phyloP scores from a whole-genome alignment of 64 coral and sea anemone species.

The Actinia equina region DNA sequence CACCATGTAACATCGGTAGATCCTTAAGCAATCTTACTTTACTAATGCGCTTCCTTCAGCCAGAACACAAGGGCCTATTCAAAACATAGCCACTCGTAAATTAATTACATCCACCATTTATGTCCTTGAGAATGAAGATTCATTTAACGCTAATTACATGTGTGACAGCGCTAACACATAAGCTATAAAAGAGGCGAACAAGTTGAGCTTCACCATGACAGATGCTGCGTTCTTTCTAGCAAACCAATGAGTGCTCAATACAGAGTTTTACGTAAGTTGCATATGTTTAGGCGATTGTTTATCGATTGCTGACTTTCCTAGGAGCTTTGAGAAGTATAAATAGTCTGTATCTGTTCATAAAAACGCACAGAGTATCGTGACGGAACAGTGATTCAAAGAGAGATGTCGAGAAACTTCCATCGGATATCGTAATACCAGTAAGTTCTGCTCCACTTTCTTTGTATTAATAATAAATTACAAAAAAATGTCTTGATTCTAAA shows the following conservation, averaged over 20 bases:
- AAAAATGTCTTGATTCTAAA: background rate
- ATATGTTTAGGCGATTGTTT: background rate
- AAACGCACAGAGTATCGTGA: background rate
- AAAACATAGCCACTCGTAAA: background rate
- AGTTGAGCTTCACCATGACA: background rate
- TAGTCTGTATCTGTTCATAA: background rate
- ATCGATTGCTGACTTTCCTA: background rate
- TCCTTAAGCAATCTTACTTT: background rate
- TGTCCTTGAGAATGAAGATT: background rate
- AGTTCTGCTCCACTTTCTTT: background rate
- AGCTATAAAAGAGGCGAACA: background rate
- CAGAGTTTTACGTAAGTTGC: background rate
- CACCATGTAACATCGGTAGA: background rate
- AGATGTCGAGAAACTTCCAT: background rate
- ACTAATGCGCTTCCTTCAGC: background rate
- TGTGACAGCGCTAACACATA: background rate
- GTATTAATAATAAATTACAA: background rate
- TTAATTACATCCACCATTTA: background rate
- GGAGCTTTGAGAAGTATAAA: background rate
- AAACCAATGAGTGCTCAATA: background rate
- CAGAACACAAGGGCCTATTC: background rate
- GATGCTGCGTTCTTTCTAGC: background rate
- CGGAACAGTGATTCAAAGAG: background rate
- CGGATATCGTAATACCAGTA: no score
- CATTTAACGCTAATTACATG: background rate